phyloP scores from a whole-genome alignment of 1,140 invertebrate genomes.

The Bombus haemorrhoidalis region DNA sequence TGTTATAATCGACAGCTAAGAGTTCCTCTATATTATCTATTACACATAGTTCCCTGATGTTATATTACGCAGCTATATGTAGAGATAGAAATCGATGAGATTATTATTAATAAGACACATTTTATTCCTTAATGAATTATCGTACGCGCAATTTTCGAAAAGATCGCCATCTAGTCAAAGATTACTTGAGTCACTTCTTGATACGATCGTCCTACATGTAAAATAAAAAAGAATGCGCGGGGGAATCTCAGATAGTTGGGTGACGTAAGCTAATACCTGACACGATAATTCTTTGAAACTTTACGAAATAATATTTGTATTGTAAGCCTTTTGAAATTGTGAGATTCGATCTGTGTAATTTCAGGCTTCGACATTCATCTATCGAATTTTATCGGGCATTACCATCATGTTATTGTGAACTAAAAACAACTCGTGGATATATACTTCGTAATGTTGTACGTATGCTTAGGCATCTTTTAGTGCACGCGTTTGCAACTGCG shows the following conservation, averaged over 20 bases:
- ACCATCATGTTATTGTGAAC: constrained; percentile 23
- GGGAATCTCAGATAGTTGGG: constrained; percentile 41
- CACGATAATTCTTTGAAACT: neutral
- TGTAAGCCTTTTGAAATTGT: neutral
- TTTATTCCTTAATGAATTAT: constrained; percentile 37
- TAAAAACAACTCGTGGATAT: constrained; percentile 4
- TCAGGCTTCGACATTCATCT: constrained; percentile 37
- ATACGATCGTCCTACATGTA: constrained; percentile 15
- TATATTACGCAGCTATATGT: constrained; percentile 47
- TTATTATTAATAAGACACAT: constrained; percentile 50
- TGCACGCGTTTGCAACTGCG: constrained; percentile 19
- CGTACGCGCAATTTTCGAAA: constrained; percentile 49
- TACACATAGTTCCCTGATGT: constrained; percentile 34
- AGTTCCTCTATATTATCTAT: constrained; percentile 37
- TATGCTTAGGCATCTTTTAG: constrained; percentile 27
- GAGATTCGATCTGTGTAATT: neutral
- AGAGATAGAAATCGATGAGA: constrained; percentile 48
- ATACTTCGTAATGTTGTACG: constrained; percentile 3
- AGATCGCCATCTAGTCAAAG: constrained; percentile 54
- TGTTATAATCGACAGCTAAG: constrained; percentile 41
- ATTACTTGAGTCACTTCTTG: constrained; percentile 36
- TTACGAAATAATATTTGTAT: neutral
- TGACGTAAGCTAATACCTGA: constrained; percentile 41
- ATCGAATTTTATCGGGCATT: constrained; percentile 45
- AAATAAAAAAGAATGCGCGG: constrained; percentile 15